These are phyloP conservation scores for Homalodisca vitripennis DNA, from an alignment of 1,140 invertebrate species.

Conservation along the genomic window DNA sequence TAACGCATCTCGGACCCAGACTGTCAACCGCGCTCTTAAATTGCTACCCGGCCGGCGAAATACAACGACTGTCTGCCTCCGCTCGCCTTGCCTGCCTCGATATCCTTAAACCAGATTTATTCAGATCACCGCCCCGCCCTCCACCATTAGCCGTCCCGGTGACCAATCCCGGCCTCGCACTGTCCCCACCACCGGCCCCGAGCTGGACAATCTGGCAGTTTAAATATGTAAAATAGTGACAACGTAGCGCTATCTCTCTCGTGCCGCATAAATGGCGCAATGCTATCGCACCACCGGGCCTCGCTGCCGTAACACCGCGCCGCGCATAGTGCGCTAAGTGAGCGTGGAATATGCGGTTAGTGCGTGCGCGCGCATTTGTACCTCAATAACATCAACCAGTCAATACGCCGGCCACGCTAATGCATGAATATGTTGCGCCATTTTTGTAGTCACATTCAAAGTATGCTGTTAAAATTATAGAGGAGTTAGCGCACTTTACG, in stretches of 20 bases:
- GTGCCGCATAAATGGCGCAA: not conserved
- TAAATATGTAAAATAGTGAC: constrained; percentile 27
- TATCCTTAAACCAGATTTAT: constrained; percentile 27
- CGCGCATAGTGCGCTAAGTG: too few relatives aligned
- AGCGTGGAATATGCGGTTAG: too few relatives aligned
- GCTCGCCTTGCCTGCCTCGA: not conserved
- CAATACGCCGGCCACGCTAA: not conserved
- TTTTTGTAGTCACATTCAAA: not conserved
- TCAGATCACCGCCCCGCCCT: constrained; percentile 15
- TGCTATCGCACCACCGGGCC: too few relatives aligned
- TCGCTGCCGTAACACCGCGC: too few relatives aligned
- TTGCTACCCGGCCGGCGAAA: constrained; percentile 5
- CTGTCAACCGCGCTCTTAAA: not conserved
- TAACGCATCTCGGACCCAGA: not conserved
- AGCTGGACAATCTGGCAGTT: constrained; percentile 16
- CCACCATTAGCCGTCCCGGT: not conserved
- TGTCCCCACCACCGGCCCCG: constrained; percentile 7
- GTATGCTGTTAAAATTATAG: not conserved
- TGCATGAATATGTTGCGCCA: not conserved
- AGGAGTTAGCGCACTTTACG: too few relatives aligned
- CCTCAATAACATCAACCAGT: not conserved
- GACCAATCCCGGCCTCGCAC: constrained; percentile 1
- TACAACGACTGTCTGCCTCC: not conserved
- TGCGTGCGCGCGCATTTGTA: too few relatives aligned
- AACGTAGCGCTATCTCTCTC: constrained; percentile 11